Conservation (phyloP, 2,797 vertebrate genomes). For the Margarornis squamiger region DNA sequence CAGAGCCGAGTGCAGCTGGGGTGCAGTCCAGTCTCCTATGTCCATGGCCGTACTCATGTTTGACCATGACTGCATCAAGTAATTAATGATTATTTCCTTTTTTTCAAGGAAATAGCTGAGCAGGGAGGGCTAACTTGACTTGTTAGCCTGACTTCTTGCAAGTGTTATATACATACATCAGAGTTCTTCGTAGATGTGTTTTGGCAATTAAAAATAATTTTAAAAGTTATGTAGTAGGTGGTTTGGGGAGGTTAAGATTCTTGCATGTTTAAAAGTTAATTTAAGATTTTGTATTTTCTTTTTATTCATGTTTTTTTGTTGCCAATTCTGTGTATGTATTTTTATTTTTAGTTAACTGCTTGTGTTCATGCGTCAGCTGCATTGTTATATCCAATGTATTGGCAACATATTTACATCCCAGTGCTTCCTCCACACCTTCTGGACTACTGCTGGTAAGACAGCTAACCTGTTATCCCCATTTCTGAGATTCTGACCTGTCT, state of each 20-base stretch:
- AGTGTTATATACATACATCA: background rate
- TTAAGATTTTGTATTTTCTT: background rate
- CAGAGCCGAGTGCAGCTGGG: background rate
- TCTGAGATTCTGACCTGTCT: background rate
- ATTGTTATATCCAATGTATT: slow-evolving; percentile 97
- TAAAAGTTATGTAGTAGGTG: background rate
- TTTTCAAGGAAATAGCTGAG: background rate
- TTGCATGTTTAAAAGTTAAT: background rate
- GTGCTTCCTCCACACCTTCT: slow-evolving; percentile 96
- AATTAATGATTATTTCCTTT: background rate
- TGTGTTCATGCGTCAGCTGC: slow-evolving; percentile 94
- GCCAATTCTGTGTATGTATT: slow-evolving; percentile 55
- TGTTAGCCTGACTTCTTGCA: background rate
- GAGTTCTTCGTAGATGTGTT: background rate
- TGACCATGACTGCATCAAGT: background rate
- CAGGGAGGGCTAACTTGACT: background rate
- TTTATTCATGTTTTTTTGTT: background rate
- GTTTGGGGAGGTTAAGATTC: background rate
- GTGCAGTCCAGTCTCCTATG: background rate
- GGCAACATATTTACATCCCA: slow-evolving; percentile 99
- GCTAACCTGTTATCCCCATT: slow-evolving; percentile 24
- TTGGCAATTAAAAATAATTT: background rate
- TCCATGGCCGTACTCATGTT: background rate
- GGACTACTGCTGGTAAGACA: slow-evolving; percentile 98
- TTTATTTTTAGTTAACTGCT: slow-evolving; percentile 89